Base-by-base conservation (phyloP, 2,113 vertebrate species). In the Larimichthys polyactis region DNA sequence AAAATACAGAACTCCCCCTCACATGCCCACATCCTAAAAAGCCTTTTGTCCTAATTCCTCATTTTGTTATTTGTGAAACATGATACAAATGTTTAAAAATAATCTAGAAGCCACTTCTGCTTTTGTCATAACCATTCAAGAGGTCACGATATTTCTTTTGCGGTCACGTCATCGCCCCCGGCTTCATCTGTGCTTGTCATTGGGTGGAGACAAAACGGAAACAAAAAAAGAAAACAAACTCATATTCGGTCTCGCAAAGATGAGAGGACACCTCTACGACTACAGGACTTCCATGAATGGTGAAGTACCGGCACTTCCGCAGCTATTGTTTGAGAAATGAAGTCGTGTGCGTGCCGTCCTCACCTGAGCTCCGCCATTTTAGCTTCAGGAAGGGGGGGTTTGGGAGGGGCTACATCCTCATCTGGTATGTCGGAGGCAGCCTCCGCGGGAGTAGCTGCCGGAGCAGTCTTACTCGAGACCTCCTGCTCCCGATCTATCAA, bases 351-450 rank as follows among this genome's bases (percentile, higher is more conserved):
- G 40, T 43, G 1, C 44, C 1, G 6, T 60, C 14, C 89, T 93
- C 83, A 96, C 98, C 98, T 98, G 90, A 98, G 97, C 81, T 99
- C 98, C 19, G 97, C 95, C 87, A 99, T 96, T 76, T 98, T 97
- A 54, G 97, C 96, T 84, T 97, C 97, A 24, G 98, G 98, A 73
- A 99, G 95, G 1, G 98, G 98, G 19, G 98, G 98, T 54, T 99
- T 99, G 49, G 98, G 98, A 52, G 98, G 98, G 0, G 98, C 98
- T 0, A 96, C 91, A 65, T 99, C 98, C 73, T 96, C 95, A 14
- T 98, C 97, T 1, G 91, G 85, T 55, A 91, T 83, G 27, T 98
- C 97, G 2, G 95, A 87, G 69, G 95, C 92, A 0, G 94, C 91
- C 85, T 97, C 97, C 0, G 93, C 81, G 0, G 96, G 94, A n/a